Conservation (phyloP, 2,113 vertebrate species). For the Xiphophorus maculatus region DNA sequence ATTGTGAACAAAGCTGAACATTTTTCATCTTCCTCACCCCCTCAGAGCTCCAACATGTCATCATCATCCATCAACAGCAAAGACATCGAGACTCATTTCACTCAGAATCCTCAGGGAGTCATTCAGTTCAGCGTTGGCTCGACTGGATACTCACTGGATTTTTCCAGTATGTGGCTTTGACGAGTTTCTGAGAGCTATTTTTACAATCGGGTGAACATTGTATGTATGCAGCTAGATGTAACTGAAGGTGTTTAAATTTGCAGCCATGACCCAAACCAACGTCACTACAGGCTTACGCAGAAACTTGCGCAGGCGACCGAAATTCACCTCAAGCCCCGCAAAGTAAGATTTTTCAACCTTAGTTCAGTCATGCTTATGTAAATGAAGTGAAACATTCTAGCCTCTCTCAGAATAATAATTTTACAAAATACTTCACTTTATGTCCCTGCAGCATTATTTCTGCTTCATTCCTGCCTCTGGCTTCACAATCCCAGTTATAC, state of each 20-base stretch:
- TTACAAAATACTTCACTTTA: not conserved
- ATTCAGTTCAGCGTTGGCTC: constrained; percentile 55
- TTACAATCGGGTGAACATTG: not conserved
- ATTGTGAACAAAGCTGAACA: not conserved
- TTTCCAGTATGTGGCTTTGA: constrained; percentile 44
- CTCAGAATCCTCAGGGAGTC: constrained; percentile 28
- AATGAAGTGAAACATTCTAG: not conserved
- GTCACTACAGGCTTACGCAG: constrained; percentile 37
- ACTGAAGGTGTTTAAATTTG: not conserved
- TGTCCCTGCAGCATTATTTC: constrained; percentile 13
- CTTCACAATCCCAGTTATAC: constrained; percentile 5
- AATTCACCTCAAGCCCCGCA: constrained; percentile 24
- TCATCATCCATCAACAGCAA: constrained; percentile 55
- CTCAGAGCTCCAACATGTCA: constrained; percentile 28
- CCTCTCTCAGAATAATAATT: too few relatives aligned
- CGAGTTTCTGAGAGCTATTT: not conserved
- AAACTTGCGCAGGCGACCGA: constrained; percentile 67
- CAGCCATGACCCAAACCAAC: constrained; percentile 74
- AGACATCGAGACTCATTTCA: constrained; percentile 57
- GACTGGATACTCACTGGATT: constrained; percentile 45
- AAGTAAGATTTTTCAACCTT: constrained; percentile 29
- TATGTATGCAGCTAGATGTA: not conserved
- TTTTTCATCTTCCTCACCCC: constrained; percentile 1
- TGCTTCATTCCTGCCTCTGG: not conserved
- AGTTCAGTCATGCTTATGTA: not conserved